A percentile compares a stretch with the other conserved stretches of the same genome.
These are phyloP conservation scores for Hemistola chrysoprasaria DNA, from an alignment of 2,888 invertebrate species.

Conservation along the genomic window DNA sequence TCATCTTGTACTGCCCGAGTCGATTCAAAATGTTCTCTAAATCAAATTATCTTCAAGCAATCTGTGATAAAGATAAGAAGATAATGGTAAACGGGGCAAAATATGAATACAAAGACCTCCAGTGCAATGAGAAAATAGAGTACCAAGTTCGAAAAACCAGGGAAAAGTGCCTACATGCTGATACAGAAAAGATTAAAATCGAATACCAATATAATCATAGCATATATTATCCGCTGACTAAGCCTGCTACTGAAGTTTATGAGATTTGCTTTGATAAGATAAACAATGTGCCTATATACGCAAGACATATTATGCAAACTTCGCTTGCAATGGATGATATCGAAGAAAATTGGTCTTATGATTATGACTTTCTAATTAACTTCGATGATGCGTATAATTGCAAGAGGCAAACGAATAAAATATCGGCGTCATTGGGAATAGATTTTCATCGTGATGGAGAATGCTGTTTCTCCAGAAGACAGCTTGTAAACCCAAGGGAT, in stretches of 20 bases:
- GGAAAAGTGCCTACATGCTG: constrained; percentile 27
- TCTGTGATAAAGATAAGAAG: constrained; percentile 36
- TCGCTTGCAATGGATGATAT: constrained; percentile 26
- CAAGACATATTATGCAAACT: constrained; percentile 32
- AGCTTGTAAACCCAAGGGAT: constrained; percentile 49
- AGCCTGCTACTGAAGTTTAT: constrained; percentile 32
- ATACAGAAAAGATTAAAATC: constrained; percentile 39
- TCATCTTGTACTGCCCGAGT: constrained; percentile 43
- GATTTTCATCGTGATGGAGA: constrained; percentile 28
- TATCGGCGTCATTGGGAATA: constrained; percentile 13
- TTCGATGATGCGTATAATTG: constrained; percentile 45
- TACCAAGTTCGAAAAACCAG: constrained; percentile 30
- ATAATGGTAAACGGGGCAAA: constrained; percentile 31
- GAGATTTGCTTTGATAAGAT: constrained; percentile 45
- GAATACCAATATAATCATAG: constrained; percentile 32
- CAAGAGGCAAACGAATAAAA: constrained; percentile 30
- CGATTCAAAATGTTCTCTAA: constrained; percentile 29
- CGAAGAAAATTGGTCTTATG: constrained; percentile 33
- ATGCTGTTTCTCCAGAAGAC: constrained; percentile 51
- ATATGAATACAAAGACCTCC: constrained; percentile 40
- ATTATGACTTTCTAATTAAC: constrained; percentile 28
- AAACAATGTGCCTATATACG: constrained; percentile 39
- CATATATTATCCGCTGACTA: constrained; percentile 7
- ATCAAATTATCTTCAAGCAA: constrained; percentile 26
- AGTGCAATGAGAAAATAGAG: constrained; percentile 37